Base-by-base conservation (phyloP, 2,113 vertebrate species). In the Falco punctatus region DNA sequence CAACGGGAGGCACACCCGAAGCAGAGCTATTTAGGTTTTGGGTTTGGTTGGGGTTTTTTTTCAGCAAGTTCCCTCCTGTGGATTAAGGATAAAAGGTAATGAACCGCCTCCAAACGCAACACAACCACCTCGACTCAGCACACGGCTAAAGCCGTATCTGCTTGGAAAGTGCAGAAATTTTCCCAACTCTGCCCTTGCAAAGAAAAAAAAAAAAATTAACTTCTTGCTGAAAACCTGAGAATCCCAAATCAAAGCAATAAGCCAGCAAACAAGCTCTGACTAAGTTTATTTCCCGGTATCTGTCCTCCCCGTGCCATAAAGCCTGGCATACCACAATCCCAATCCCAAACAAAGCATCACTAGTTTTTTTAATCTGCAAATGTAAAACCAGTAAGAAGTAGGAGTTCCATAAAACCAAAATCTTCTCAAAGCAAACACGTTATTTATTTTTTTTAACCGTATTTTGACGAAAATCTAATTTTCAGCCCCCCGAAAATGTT, bases 121-220 rank as follows among this genome's bases (percentile, higher is more conserved):
- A 16, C 30, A 27, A 8, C 19, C 51, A 12, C 30, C 30, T 27
- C 0, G 0, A 3, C 12, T 54, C 54, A 44, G 28, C n/a, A 7
- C 0, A 0, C 0, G 78, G 13, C 38, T 33, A 26, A 30, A 24
- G 42, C 32, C 22, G 6, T 1, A 1, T 3, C 24, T 30, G 21
- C 2, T 2, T 59, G 54, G 28, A 42, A 91, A 84, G n/a, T 1
- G 33, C 5, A 12, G 33, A 32, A 11, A 28, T 58, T 33, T 40
- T 38, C 40, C 40, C 44, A 67, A 0, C 16, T 18, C 6, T 27
- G 55, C 5, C 8, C 30, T 24, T 38, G 28, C 2, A 16, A 65
- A 48, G 55, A 44, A 20, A 35, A 61, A n/a, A 22, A 57, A 48
- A 62, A 14, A 35, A 57, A 59, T 61, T 15, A 3, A 32, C 7